These are phyloP conservation scores for Drosophila monieri DNA, from an alignment of 2,888 invertebrate genomes.

Conservation along the genomic window DNA sequence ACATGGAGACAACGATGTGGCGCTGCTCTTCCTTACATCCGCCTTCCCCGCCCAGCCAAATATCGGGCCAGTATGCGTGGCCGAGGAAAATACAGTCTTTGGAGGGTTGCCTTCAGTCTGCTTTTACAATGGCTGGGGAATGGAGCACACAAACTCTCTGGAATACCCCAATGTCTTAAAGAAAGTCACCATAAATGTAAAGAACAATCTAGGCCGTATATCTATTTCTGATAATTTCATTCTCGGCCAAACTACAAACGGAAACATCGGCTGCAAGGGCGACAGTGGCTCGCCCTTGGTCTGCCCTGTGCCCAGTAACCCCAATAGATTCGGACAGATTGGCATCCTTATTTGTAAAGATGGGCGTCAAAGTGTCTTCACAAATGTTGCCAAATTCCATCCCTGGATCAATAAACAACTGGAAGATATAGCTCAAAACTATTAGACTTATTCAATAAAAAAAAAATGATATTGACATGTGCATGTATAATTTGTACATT, in stretches of 20 bases:
- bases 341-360: constrained; percentile 92
- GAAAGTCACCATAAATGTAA: constrained; percentile 89
- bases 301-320: constrained; percentile 86
- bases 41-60: constrained; percentile 87
- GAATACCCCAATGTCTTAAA: constrained; percentile 87
- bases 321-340: constrained; percentile 66
- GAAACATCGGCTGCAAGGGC: constrained; percentile 90
- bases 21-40: constrained; percentile 87
- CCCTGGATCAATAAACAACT: constrained; percentile 36
- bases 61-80: constrained; percentile 88
- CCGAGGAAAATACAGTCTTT: constrained; percentile 83
- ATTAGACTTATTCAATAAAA: background rate
- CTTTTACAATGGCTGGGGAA: constrained; percentile 81
- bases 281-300: constrained; percentile 92
- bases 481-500: too few species aligned
- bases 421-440: background rate
- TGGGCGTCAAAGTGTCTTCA: constrained; percentile 89
- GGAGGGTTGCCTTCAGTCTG: constrained; percentile 55
- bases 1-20: constrained; percentile 89
- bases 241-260: background rate
- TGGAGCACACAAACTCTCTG: constrained; percentile 66
- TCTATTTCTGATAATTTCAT: background rate
- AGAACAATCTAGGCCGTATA: constrained; percentile 76
- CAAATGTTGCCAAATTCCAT: constrained; percentile 86
- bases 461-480: too few species aligned